These are phyloP conservation scores for Holothuria leucospilota DNA, from an alignment of 53 echinoderm and acorn worm species.

Conservation along the genomic window DNA sequence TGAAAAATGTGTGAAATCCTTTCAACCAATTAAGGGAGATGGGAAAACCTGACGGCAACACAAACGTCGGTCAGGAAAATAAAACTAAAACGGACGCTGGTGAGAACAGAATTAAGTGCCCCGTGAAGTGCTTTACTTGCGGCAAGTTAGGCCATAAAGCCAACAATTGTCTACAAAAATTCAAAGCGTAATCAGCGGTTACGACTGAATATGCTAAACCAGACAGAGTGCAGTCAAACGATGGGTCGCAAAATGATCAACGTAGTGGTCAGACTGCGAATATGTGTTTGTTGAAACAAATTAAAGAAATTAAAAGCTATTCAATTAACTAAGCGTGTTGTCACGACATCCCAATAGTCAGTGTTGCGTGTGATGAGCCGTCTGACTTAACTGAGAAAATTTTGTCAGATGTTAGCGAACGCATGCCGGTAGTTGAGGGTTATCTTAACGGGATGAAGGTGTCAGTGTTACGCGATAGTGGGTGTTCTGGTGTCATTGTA, in stretches of 20 bases:
- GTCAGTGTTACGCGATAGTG: constrained; percentile 71
- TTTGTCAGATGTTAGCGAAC: not conserved
- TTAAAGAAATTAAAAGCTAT: not conserved
- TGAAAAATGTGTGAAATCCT: too few relatives aligned
- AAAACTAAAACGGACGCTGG: too few relatives aligned
- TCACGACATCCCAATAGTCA: not conserved
- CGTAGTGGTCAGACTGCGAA: too few relatives aligned
- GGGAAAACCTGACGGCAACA: too few relatives aligned
- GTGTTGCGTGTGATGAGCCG: too few relatives aligned
- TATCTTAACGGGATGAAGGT: constrained; percentile 17
- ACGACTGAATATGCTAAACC: not conserved
- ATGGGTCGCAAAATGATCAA: constrained; percentile 1
- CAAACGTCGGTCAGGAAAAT: too few relatives aligned
- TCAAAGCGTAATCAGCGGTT: not conserved
- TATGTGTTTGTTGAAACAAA: too few relatives aligned
- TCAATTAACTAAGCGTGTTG: too few relatives aligned
- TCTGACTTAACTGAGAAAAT: not conserved
- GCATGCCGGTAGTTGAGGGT: too few relatives aligned
- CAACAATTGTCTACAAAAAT: not conserved
- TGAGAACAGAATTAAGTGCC: too few relatives aligned
- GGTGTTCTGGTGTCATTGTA: constrained; percentile 68
- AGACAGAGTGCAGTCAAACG: not conserved
- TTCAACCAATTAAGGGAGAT: too few relatives aligned
- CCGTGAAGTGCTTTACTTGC: too few relatives aligned
- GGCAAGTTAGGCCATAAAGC: not conserved